Evolutionary conservation across 2,113 vertebrate genomes (phyloP), one percentile per base, ranked within the genome.

Genomic region (Corythoichthys haematopterus): DNA sequence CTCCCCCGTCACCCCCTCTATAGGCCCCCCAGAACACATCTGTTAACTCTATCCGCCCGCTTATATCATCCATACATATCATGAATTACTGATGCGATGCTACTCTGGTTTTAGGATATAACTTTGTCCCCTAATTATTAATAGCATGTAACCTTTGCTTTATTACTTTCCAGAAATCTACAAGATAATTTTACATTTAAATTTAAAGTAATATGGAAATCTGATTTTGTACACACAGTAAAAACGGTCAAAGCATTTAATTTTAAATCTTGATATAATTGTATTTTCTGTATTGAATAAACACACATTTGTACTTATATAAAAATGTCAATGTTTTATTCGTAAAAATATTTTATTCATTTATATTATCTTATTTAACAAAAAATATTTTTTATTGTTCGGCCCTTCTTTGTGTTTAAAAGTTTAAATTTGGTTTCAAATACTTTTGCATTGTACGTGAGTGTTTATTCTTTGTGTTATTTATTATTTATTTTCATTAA

Each of bases 1-100:
- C 79, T 79, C 81, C 75, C 77, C 66, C 77, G 66, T 76, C 80
- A 70, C 74, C 80, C 72, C 80, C 63, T 68, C 78, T 15, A 65
- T 50, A 58, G 69, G 64, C 75, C 82, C 77, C 68, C 74, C 66
- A 76, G 56, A 82, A 76, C 74, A 80, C 68, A 86, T 85, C 78
- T 70, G 74, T 68, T 79, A 68, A 80, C 79, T 66, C 69, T 67
- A 70, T 82, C 70, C 80, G 65, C 69, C 78, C 75, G 82, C 78
- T 84, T 71, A 65, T 80, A 79, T 75, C 72, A 28, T 62, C 60
- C 68, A 71, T 67, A 85, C 63, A 79, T 75, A 75, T 80, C 80
- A 79, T 75, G 77, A 82, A 83, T 83, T 75, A 67, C 85, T 83
- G 83, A 86, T 84, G 84, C 81, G 74, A 76, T 64, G 72, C 77